Evolutionary conservation across 2,113 vertebrate genomes (phyloP).

Genomic region (Leptodactylus fuscus): DNA sequence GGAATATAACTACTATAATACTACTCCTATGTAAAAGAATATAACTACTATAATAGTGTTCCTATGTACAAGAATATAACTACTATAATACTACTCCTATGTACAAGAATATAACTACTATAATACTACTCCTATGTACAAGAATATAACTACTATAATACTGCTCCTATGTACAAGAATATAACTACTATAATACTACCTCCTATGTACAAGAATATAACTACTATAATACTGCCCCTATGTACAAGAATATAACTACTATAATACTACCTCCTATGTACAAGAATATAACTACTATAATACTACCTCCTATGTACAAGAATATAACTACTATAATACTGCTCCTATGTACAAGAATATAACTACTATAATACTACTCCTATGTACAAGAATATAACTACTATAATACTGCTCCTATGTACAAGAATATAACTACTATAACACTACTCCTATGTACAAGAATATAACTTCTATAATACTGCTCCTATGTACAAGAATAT

Average conservation of each 20-base stretch:
- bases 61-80: too few relatives aligned
- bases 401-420: neutral
- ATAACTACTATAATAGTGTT: neutral
- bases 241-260: neutral
- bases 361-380: neutral
- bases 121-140: conserved; percentile 4
- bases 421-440: conserved; percentile 14
- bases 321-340: conserved; percentile 4
- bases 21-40: neutral
- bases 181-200: conserved; percentile 4
- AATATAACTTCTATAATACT: conserved; percentile 11
- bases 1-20: conserved; percentile 13
- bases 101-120: conserved; percentile 6
- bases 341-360: neutral
- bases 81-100: neutral
- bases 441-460: neutral
- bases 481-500: neutral
- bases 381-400: conserved; percentile 8
- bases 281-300: conserved; percentile 13
- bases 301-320: neutral
- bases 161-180: neutral
- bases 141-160: conserved; percentile 11
- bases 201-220: neutral
- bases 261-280: neutral
- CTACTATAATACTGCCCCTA: neutral